phyloP scores from a whole-genome alignment of 2,888 invertebrate species.

The Eurois occulta region DNA sequence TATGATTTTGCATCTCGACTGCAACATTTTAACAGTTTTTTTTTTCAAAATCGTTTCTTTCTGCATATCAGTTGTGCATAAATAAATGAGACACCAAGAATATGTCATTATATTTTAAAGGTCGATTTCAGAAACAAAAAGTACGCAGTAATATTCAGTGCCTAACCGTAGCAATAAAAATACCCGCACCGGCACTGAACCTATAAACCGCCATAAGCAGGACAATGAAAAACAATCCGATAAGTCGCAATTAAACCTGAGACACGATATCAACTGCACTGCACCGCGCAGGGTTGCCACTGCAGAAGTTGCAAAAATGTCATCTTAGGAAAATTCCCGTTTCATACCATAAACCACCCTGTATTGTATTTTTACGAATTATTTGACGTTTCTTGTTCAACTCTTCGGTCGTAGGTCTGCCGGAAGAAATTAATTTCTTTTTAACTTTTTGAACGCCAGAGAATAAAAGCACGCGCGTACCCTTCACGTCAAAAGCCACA shows the following conservation, averaged over 20 bases:
- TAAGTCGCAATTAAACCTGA: constrained; percentile 74
- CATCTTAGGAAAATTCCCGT: not conserved
- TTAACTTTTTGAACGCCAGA: no score
- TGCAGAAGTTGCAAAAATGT: not conserved
- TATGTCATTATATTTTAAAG: not conserved
- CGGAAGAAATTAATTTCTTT: no score
- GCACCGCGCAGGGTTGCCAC: constrained; percentile 68
- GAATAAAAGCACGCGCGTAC: no score
- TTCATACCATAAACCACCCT: not conserved
- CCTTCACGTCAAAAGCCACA: no score
- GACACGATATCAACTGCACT: constrained; percentile 69
- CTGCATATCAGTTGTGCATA: not conserved
- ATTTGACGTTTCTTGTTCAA: no score
- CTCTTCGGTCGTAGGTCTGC: no score
- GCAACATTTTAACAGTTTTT: not conserved
- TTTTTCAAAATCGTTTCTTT: not conserved
- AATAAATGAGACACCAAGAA: constrained; percentile 6
- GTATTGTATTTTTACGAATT: no score
- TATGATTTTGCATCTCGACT: constrained; percentile 14
- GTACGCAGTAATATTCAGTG: constrained; percentile 25
- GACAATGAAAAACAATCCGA: constrained; percentile 76
- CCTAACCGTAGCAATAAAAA: constrained; percentile 56
- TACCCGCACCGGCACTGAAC: constrained; percentile 49
- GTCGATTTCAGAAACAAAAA: constrained; percentile 15
- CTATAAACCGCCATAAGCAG: constrained; percentile 63